phyloP scores from a whole-genome alignment of 2,797 vertebrate genomes.

The Rhynchotus rufescens region DNA sequence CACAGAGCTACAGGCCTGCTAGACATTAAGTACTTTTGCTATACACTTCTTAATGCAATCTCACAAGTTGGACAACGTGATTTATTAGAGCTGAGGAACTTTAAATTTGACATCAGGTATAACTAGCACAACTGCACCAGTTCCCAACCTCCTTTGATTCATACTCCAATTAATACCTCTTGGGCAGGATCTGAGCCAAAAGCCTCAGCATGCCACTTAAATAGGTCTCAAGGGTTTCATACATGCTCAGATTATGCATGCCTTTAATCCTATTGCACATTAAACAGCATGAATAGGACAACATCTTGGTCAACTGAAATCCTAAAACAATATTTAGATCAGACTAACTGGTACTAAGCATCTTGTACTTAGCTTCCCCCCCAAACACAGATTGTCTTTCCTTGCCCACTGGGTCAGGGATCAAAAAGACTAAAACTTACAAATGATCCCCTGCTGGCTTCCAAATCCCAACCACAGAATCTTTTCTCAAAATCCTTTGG shows the following conservation, averaged over 20 bases:
- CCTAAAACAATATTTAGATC: slow-evolving; percentile 73
- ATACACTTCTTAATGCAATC: not conserved
- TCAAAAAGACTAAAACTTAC: slow-evolving; percentile 68
- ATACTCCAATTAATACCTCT: slow-evolving; percentile 62
- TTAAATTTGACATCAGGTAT: slow-evolving; percentile 39
- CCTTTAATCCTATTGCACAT: slow-evolving; percentile 73
- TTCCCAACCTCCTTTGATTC: slow-evolving; percentile 44
- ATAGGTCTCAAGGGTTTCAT: slow-evolving; percentile 62
- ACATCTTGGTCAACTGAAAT: slow-evolving; percentile 70
- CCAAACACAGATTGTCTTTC: slow-evolving; percentile 50
- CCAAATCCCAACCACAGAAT: slow-evolving; percentile 53
- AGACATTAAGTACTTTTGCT: not conserved
- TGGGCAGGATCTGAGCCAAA: slow-evolving; percentile 65
- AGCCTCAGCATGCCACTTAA: slow-evolving; percentile 53
- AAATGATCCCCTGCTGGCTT: slow-evolving; percentile 63
- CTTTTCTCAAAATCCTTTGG: slow-evolving; percentile 28
- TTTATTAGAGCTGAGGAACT: slow-evolving; percentile 26
- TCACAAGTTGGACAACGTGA: not conserved
- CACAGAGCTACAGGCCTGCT: not conserved
- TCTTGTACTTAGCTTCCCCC: slow-evolving; percentile 59
- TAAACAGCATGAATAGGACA: slow-evolving; percentile 74
- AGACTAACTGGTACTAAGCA: slow-evolving; percentile 61
- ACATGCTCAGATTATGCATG: slow-evolving; percentile 63
- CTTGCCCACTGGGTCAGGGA: slow-evolving; percentile 60
- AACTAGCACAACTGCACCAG: slow-evolving; percentile 19